These are phyloP conservation scores for Megastigmus dorsalis DNA, from an alignment of 2,888 invertebrate genomes.

Conservation along the genomic window DNA sequence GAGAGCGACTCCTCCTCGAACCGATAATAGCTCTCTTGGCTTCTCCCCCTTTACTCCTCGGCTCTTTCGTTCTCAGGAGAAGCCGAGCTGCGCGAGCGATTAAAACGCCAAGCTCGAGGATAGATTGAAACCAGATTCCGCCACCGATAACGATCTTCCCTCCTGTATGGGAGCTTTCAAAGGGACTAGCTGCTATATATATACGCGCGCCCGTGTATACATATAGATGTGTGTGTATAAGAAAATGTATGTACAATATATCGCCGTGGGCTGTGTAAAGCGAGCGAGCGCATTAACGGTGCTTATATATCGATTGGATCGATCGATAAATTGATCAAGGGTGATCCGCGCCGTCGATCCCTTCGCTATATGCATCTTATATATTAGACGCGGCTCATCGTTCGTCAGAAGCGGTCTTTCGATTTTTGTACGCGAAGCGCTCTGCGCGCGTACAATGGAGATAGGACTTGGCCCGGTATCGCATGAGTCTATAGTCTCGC, in stretches of 20 bases:
- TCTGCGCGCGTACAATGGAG: not conserved
- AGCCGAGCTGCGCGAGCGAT: no score
- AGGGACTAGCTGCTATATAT: not conserved
- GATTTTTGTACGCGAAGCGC: not conserved
- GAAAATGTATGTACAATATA: no score
- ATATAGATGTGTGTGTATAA: not conserved
- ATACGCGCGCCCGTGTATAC: not conserved
- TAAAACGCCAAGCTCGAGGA: constrained; percentile 25
- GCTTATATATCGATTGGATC: not conserved
- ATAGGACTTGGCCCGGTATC: not conserved
- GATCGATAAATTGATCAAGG: constrained; percentile 17
- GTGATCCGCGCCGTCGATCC: not conserved
- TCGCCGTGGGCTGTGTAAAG: not conserved
- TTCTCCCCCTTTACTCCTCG: not conserved
- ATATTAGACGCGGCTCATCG: no score
- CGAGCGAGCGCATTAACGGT: constrained; percentile 14
- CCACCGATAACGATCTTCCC: constrained; percentile 12
- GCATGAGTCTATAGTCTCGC: not conserved
- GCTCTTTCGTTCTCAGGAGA: no score
- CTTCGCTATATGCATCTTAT: not conserved
- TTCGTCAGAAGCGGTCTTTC: not conserved
- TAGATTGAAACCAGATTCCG: constrained; percentile 17
- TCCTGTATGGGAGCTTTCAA: constrained; percentile 6
- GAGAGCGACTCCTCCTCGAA: not conserved
- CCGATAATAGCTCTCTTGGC: not conserved